Base-by-base conservation (phyloP, 2,888 invertebrate genomes). In the Meloe dianella region DNA sequence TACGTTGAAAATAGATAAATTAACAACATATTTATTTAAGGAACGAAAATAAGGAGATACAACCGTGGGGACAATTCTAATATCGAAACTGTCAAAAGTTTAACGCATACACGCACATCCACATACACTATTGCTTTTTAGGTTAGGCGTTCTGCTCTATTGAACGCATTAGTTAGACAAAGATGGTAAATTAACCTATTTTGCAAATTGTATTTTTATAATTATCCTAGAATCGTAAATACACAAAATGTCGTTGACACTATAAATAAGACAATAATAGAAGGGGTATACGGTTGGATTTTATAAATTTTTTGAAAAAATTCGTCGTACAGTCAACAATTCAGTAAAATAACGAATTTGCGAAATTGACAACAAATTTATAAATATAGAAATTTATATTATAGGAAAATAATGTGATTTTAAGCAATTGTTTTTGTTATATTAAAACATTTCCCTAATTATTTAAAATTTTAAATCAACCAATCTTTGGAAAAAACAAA, bases 161-260 rank as follows among this genome's bases (percentile, higher is more conserved):
- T 51, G 2, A 51, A 22, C 22, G 12, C 10, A 24, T 51, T 22
- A 8, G 22, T 51, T 9, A 22, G 51, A 51, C 12, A 10, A 5
- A 51, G 51, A 51, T 51, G 22, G 22, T n/a, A 22, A 22, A 9
- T 51, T 51, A 51, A 51, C 51, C 51, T 51, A 51, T 51, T 51
- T 51, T 22, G 51, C 51, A 51, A 51, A 51, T 22, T 22, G 10
- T 47, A 17, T 20, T 47, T 47, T 47, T 47, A 38, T 38, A n/a
- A 38, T 38, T n/a, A 38, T 38, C 6, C 38, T n/a, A 38, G 14
- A 38, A 38, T 38, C 38, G 38, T 14, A 38, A 38, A n/a, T 38
- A 38, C 14, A n/a, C 38, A 14, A 38, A 38, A 38, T 38, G 12
- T 14, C 14, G 38, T 38, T 38, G 14, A 38, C n/a, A 14, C 5